A percentile compares a stretch with the other conserved stretches of the same genome.
Conservation (phyloP, 2,888 invertebrate species). For the Argyra leucocephala region DNA sequence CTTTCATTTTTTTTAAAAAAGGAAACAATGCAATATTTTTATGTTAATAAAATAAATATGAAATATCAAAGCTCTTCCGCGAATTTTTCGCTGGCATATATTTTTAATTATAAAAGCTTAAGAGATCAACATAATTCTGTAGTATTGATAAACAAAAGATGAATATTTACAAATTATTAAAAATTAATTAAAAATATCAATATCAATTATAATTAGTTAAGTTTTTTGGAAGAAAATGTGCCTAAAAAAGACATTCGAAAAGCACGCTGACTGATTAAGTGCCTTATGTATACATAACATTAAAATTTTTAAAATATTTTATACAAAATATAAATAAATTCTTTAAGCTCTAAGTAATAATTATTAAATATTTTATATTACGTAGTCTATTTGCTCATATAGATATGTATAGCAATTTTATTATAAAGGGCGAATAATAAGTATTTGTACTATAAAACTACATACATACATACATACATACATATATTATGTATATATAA, state of each 20-base stretch:
- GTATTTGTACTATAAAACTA: background rate
- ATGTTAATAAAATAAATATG: no score
- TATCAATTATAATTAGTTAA: background rate
- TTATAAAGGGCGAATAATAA: background rate
- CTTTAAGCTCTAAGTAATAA: background rate
- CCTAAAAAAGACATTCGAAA: background rate
- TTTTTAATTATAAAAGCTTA: background rate
- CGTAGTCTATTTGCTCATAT: background rate
- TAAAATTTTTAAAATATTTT: background rate
- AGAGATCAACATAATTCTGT: background rate
- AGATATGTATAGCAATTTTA: background rate
- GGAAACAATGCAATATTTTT: conserved; percentile 5
- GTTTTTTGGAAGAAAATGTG: background rate
- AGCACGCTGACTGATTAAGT: conserved; percentile 6
- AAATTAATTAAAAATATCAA: background rate
- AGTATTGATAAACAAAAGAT: background rate
- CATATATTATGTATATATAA: no score
- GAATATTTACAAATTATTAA: no score
- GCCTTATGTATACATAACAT: conserved; percentile 4
- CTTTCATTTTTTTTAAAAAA: background rate
- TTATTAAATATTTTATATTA: no score
- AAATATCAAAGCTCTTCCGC: background rate
- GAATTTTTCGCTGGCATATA: background rate
- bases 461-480: no score
- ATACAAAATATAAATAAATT: no score